Evolutionary conservation across 1,140 invertebrate genomes (phyloP).

Genomic region (Drosophila pachea): DNA sequence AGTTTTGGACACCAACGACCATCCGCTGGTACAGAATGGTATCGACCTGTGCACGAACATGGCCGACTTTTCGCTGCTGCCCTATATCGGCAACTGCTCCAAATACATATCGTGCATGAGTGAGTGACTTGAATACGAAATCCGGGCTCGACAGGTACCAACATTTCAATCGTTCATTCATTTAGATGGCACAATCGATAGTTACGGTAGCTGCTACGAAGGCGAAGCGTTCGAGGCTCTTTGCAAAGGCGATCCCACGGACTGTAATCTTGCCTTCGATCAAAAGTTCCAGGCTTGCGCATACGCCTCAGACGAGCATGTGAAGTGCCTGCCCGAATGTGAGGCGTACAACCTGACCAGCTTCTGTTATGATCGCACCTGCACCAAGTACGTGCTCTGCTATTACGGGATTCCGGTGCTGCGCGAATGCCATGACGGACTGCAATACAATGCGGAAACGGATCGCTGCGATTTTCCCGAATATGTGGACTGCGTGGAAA

Average conservation of each 20-base stretch:
- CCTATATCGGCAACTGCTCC: slow-evolving; percentile 42
- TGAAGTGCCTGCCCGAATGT: slow-evolving; percentile 42
- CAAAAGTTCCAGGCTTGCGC: slow-evolving; percentile 39
- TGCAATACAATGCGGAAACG: slow-evolving; percentile 66
- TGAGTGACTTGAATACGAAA: slow-evolving; percentile 11
- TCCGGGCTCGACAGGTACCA: not conserved
- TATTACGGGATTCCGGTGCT: slow-evolving; percentile 51
- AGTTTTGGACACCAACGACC: not conserved
- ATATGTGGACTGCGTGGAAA: slow-evolving; percentile 70
- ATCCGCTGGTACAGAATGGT: slow-evolving; percentile 21
- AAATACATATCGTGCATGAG: slow-evolving; percentile 36
- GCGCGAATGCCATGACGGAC: slow-evolving; percentile 53
- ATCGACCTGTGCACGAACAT: slow-evolving; percentile 50
- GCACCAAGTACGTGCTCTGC: slow-evolving; percentile 71
- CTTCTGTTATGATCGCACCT: slow-evolving; percentile 68
- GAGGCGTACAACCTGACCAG: slow-evolving; percentile 18
- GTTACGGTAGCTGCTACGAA: not conserved
- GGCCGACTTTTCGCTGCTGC: slow-evolving; percentile 34
- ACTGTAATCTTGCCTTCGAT: slow-evolving; percentile 41
- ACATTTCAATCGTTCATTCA: not conserved
- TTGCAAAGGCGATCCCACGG: not conserved
- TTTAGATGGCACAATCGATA: not conserved
- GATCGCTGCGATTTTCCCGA: slow-evolving; percentile 73
- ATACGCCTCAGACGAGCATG: not conserved
- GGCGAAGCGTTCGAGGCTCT: not conserved